Evolutionary conservation across 2,888 invertebrate species (phyloP), one percentile per base, ranked within the genome.

Genomic region (Mythimna vitellina): DNA sequence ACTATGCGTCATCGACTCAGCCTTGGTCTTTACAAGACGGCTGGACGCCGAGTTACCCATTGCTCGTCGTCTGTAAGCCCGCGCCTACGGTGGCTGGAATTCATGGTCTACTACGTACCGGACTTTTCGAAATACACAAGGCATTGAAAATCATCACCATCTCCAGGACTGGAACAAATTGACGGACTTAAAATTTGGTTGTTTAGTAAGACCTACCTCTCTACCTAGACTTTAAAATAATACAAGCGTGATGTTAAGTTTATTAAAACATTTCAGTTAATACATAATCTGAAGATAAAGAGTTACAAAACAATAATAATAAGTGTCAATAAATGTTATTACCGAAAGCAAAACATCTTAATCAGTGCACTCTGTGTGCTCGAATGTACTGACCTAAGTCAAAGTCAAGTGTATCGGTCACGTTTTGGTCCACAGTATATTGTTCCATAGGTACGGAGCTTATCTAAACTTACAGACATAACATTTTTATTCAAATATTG

Each of bases 301-400:
- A 42, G 12, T 70, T 56, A 65, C 20, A 54, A 61, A 66, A 70
- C 42, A 22, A 66, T 17, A 77, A 81, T 29, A 81, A 73, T 35
- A 12, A 1, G 12, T 67, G 78, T 62, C 67, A 51, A 17, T 66
- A 57, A 25, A 29, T 72, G 25, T 57, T 51, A 46, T 29, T 25
- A 58, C 20, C 9, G 46, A 22, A 54, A 64, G 9, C 61, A 63
- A 71, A 78, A 80, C 74, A 80, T 42, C 17, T n/a, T 65, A 58
- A 81, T 74, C 80, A 49, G 61, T 60, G 32, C 8, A 17, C 10
- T 29, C 1, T n/a, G 7, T 51, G 22, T 68, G 49, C 61, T 82
- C 76, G 56, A 35, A 12, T 66, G 46, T 25, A 82, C 80, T 81
- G 80, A 82, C 81, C 76, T 80, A 80, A 38, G 60, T 75, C 73